These are phyloP conservation scores for Chunga burmeisteri DNA, from an alignment of 2,113 vertebrate species.

Conservation along the genomic window DNA sequence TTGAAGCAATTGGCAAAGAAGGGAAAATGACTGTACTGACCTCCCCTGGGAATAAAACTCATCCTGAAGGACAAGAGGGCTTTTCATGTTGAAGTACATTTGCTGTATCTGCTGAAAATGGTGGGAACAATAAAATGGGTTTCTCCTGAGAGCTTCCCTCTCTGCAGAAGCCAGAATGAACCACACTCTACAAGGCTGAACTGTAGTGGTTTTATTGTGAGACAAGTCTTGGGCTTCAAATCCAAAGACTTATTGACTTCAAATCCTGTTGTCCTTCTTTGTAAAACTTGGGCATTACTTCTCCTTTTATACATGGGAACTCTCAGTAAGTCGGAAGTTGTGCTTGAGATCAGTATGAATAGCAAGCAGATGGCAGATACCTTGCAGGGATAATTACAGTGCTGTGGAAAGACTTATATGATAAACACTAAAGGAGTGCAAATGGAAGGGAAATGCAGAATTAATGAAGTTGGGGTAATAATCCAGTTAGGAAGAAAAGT, in stretches of 20 bases:
- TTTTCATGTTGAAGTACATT: constrained; percentile 4
- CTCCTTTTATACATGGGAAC: neutral
- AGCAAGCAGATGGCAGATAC: constrained; percentile 52
- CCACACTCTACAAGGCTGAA: neutral
- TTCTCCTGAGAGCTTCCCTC: neutral
- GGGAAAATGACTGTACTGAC: neutral
- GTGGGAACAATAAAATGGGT: neutral
- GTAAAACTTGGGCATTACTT: neutral
- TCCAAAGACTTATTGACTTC: neutral
- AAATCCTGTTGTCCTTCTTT: neutral
- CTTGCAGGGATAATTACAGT: constrained; percentile 57
- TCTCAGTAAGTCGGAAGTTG: neutral
- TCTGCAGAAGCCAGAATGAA: neutral
- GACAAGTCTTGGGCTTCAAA: neutral
- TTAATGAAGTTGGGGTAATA: constrained; percentile 38
- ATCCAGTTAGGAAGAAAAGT: constrained; percentile 18
- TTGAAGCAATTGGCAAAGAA: constrained; percentile 28
- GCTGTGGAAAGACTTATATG: neutral
- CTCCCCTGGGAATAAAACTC: constrained; percentile 10
- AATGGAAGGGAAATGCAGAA: constrained; percentile 37
- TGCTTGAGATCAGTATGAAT: neutral
- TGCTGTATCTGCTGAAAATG: neutral
- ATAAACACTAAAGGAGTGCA: constrained; percentile 18
- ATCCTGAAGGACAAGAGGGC: neutral
- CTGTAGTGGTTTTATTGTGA: neutral